These are phyloP conservation scores for Sinotaia quadrata DNA, from an alignment of 2,888 invertebrate genomes.

Conservation along the genomic window DNA sequence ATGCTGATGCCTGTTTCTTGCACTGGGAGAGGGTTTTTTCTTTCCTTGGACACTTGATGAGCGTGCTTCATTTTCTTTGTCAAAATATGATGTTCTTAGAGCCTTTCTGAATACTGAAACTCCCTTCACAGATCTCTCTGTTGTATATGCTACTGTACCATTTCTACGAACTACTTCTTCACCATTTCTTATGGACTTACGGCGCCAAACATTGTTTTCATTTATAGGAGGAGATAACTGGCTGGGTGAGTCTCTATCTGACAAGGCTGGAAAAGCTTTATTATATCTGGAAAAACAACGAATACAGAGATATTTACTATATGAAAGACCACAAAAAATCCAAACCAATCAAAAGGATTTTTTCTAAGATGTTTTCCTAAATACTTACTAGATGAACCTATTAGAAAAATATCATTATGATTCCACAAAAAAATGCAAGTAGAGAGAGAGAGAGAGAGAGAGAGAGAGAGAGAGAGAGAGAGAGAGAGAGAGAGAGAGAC, in stretches of 20 bases:
- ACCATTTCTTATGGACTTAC: not conserved
- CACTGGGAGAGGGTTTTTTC: not conserved
- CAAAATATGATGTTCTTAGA: not conserved
- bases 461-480: too few species aligned
- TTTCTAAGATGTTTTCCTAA: too few species aligned
- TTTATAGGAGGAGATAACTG: not conserved
- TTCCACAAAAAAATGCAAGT: too few species aligned
- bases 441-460: too few species aligned
- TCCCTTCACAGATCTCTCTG: not conserved
- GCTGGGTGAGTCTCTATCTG: not conserved
- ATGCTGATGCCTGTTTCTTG: not conserved
- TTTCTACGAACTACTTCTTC: not conserved
- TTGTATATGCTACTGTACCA: not conserved
- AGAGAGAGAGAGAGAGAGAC: too few species aligned
- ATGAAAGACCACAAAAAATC: too few species aligned
- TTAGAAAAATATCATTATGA: too few species aligned
- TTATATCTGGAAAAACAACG: not conserved
- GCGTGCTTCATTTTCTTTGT: not conserved
- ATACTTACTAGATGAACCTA: too few species aligned
- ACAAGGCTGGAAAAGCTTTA: slow-evolving; percentile 8
- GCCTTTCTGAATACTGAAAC: not conserved
- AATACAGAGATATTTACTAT: not conserved
- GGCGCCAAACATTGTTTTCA: not conserved
- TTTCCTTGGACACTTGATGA: not conserved
- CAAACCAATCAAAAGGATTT: too few species aligned